Evolutionary conservation across 2,888 invertebrate genomes (phyloP), one percentile per base, ranked within the genome.

Genomic region (Phragmatobia fuliginosa): DNA sequence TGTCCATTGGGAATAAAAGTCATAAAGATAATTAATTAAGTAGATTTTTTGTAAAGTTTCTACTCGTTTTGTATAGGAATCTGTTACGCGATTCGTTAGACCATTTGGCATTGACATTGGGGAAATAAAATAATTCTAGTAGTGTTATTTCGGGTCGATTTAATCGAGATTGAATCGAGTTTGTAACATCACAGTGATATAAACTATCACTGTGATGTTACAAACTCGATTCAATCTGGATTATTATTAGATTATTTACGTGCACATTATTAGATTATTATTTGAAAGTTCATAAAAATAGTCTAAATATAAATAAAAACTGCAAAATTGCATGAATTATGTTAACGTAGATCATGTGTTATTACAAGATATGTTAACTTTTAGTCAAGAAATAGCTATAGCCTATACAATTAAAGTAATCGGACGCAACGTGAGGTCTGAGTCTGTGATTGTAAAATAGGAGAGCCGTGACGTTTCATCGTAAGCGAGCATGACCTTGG

Each of bases 61-160:
- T 71, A 70, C 71, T 75, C 82, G 71, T 73, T 75, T 68, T 72
- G 64, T 70, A 68, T 73, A 63, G 66, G 62, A 64, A 74, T 70
- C 60, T 76, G 70, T 74, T 76, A 73, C 75, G 73, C 62, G 71
- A 64, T 71, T 66, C 66, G 68, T 68, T 77, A 72, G 72, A 76
- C 69, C 62, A 63, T 74, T 82, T 79, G 83, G 81, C 82, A 77
- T 73, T 83, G 83, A 82, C 82, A 81, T 79, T 81, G 79, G 73
- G 62, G 62, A 71, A 79, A 81, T 81, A 72, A 69, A 81, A 77
- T 73, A 76, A 75, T 75, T 73, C 7, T 56, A 16, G 56, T 56
- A 16, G 76, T 49, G 8, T 77, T 83, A 83, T 81, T 83, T 82
- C 70, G 63, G 69, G 56, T 70, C 31, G 59, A 76, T 79, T 81